Evolutionary conservation across 2,888 invertebrate genomes (phyloP).

Genomic region (Drosophila lacicola): DNA sequence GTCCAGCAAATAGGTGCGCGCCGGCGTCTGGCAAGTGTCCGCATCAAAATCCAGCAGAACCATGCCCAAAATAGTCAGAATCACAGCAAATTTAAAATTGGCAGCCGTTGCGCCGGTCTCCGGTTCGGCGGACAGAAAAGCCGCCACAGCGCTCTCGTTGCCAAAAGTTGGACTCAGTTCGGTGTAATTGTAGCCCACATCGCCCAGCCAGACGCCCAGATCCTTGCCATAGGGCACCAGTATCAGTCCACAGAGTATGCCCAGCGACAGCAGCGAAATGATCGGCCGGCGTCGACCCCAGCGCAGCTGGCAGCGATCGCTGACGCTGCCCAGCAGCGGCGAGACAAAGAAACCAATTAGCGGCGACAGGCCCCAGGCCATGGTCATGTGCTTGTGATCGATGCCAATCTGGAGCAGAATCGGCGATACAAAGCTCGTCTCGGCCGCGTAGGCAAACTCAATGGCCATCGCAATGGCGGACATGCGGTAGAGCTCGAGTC

Average conservation of each 20-base stretch:
- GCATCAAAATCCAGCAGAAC: conserved; percentile 88
- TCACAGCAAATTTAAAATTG: conserved; percentile 84
- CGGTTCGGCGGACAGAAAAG: conserved; percentile 34
- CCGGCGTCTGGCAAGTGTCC: conserved; percentile 88
- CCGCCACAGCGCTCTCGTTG: conserved; percentile 63
- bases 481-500: conserved; percentile 83
- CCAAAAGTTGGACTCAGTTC: conserved; percentile 1
- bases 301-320: conserved; percentile 86
- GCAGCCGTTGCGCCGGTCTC: conserved; percentile 42
- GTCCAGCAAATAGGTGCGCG: conserved; percentile 88
- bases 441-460: conserved; percentile 89
- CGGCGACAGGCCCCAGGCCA: conserved; percentile 85
- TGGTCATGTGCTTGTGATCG: conserved; percentile 87
- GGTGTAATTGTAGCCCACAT: conserved; percentile 61
- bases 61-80: conserved; percentile 87
- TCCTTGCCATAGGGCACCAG: conserved; percentile 87
- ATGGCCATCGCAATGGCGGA: conserved; percentile 86
- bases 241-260: conserved; percentile 87
- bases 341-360: conserved; percentile 84
- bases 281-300: conserved; percentile 88
- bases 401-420: conserved; percentile 88
- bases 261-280: conserved; percentile 87
- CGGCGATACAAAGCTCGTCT: conserved; percentile 89
- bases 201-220: conserved; percentile 86
- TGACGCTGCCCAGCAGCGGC: conserved; percentile 86